Conservation (phyloP, 2,888 invertebrate genomes). For the Aproaerema taeniolella region DNA sequence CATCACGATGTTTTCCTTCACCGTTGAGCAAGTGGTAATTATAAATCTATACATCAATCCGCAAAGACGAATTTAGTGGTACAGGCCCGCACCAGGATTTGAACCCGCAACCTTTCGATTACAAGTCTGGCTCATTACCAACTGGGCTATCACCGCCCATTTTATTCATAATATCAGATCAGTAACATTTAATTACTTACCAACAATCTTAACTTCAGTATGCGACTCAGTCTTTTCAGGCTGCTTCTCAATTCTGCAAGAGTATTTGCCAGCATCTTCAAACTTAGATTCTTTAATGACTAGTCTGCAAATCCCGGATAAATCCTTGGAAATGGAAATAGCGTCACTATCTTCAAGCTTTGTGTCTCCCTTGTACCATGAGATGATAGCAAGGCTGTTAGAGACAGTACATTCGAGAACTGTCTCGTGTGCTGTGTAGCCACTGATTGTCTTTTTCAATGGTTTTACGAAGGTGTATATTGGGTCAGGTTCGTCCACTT, state of each 20-base stretch:
- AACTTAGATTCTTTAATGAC: conserved; percentile 88
- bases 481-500: conserved; percentile 98
- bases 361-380: conserved; percentile 91
- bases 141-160: too few relatives aligned
- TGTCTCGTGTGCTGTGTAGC: conserved; percentile 93
- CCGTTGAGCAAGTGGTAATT: too few relatives aligned
- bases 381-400: conserved; percentile 94
- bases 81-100: too few relatives aligned
- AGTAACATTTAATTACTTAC: conserved; percentile 70
- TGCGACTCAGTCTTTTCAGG: conserved; percentile 86
- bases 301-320: conserved; percentile 92
- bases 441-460: conserved; percentile 91
- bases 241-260: conserved; percentile 92
- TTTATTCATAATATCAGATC: too few relatives aligned
- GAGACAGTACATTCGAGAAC: conserved; percentile 95
- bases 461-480: conserved; percentile 94
- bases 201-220: conserved; percentile 88
- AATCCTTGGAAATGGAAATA: conserved; percentile 93
- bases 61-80: too few relatives aligned
- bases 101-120: too few relatives aligned
- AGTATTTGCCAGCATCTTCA: conserved; percentile 93
- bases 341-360: conserved; percentile 90
- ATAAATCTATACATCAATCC: too few relatives aligned
- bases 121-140: too few relatives aligned
- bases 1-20: too few relatives aligned